Evolutionary conservation across 2,797 vertebrate species (phyloP), one percentile per base, ranked within the genome.

Genomic region (Pseudomugil tenellus): DNA sequence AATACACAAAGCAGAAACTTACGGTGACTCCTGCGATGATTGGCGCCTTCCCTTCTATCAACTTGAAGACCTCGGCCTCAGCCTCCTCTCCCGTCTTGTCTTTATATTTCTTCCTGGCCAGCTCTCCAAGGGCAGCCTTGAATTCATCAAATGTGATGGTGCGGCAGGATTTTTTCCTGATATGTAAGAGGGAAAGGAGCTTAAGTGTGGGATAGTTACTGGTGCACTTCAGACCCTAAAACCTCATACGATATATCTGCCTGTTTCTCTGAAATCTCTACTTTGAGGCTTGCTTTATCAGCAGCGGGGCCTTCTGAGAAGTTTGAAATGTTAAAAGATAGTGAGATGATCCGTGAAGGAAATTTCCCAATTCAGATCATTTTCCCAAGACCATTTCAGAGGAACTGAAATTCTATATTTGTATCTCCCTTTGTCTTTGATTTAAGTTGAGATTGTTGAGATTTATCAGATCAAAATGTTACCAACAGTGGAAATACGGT

Each of bases 121-220:
- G 93, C 81, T 98, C 97, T 68, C 90, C 93, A 3, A 98, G 94
- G 0, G 96, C 97, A 59, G 91, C 93, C 88, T 95, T 95, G 88
- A 99, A 99, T 89, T 98, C 96, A 6, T 96, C 96, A 8, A 92
- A 99, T n/a, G 94, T 97, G 91, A 99, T 98, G 84, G 95, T 97
- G 79, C 97, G 95, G 74, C 89, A 90, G 56, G 94, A 91, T 92
- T 98, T 99, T 85, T 96, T 96, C 91, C 97, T 99, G 87, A 70
- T 73, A 84, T 48, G 63, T 56, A 41, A 29, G 6, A 28, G 59
- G 34, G 63, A 70, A 81, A 62, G 26, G 29, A 63, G 19, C 13
- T 63, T 72, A 41, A 63, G 14, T 51, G 34, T 28, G 19, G n/a
- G 48, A 70, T 35, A 39, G 60, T n/a, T 26, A 10, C 43, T 49